Evolutionary conservation across 2,888 invertebrate species (phyloP), one percentile per base, ranked within the genome.

Genomic region (Ptycholaimellus sp.): DNA sequence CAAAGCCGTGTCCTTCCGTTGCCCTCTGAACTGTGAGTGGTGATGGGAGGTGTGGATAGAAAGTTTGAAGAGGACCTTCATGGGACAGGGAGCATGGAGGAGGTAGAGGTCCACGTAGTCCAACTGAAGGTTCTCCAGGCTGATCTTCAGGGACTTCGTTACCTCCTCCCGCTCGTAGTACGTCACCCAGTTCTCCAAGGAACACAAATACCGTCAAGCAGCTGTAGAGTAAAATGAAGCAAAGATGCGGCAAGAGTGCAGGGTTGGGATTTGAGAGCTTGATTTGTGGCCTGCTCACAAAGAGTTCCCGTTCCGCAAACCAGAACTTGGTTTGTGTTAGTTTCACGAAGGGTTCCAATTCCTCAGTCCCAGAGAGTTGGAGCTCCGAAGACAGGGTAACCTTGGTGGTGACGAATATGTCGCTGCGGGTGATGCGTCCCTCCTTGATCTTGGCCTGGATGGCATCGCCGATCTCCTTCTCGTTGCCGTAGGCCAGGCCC

Each of bases 391-490:
- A 23, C 28, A 14, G 17, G n/a, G 33, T 45, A 46, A 80, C 66
- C 61, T 82, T 82, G 9, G 80, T 77, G n/a, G 74, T 74, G 33
- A 82, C 67, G 55, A 77, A 82, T 0, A 82, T 60, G 33, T 82
- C 76, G 47, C 76, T 73, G 45, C 81, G 69, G 49, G 67, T 72
- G 1, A 71, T 52, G 52, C 70, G 70, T 37, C 73, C 72, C 4
- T 67, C 66, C 32, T 69, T 68, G 25, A 80, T 59, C 73, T 76
- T 75, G 40, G 69, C 68, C 44, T 70, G 68, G 0, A 81, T 61
- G 1, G 74, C 73, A 30, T 70, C 68, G 1, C 80, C 80, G 45
- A 81, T 70, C 1, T 68, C 9, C 2, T 67, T 65, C 54, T 81
- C 80, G 51, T 80, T 80, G 45, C 70, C 65, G 52, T 81, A 80